Base-by-base conservation (phyloP, 2,888 invertebrate species). In the Tipula lateralis region DNA sequence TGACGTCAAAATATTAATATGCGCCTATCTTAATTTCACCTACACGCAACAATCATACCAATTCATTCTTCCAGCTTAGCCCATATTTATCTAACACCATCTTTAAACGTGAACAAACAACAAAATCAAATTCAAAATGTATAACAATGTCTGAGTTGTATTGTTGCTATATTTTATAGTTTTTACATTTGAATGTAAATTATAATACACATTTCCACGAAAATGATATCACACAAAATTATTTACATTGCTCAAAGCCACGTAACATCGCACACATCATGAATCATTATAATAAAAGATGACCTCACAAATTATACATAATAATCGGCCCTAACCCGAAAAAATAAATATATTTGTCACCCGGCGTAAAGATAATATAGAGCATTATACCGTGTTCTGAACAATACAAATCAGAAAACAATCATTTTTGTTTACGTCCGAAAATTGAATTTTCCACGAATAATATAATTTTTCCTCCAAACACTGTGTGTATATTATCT, bases 281-380 rank as follows among this genome's bases (percentile, higher is more conserved):
- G 66, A 66, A 66, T 66, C 66, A 66, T 66, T 24, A 66, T 66
- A 66, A 66, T 66, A 66, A 36, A 66, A 66, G 66, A 66, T 66
- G 66, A 66, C 24, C 66, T 66, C 19, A 66, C 24, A n/a, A 66
- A 66, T 66, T 66, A 24, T 66, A 19, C 24, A 66, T 24, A 4
- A 4, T n/a, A 66, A 66, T 24, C 16, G 16, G n/a, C 24, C 66
- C 66, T 66, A 66, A 66, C 24, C 9, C 66, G 66, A 66, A 66
- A 66, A 66, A 19, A 50, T 24, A 66, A n/a, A 19, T 16, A 50
- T 16, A 66, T 24, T 66, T 66, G 66, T 19, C 24, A 66, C 66
- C 66, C 66, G 66, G 66, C 24, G 24, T 24, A 66, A 7, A 5
- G 12, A 16, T 6, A 50, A 16, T 50, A 16, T 50, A 19, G 44